Evolutionary conservation across 92 coral and sea anemone species (phyloP).

Genomic region (Bergia puertoricense): DNA sequence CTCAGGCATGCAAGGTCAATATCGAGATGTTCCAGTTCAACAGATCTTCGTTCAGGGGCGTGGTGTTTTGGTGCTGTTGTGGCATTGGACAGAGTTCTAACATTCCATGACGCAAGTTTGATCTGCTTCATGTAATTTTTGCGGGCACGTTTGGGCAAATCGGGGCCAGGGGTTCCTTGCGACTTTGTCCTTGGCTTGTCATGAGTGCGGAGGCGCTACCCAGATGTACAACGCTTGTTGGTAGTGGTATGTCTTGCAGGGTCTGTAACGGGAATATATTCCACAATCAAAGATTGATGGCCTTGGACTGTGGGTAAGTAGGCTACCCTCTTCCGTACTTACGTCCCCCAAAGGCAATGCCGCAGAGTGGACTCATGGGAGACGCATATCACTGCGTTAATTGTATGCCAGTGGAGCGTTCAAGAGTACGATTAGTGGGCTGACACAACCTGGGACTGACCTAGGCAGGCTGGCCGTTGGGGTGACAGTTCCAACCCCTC

Average conservation of each 20-base stretch:
- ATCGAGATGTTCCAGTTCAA: background rate
- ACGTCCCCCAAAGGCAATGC: background rate
- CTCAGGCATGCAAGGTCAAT: slow-evolving; percentile 8
- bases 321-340: background rate
- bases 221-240: background rate
- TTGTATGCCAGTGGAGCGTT: background rate
- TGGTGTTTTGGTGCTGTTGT: too few species aligned
- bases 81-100: too few species aligned
- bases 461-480: slow-evolving; percentile 16
- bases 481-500: background rate
- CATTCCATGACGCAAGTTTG: too few species aligned
- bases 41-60: background rate
- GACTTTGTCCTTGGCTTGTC: too few species aligned
- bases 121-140: too few species aligned
- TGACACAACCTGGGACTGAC: slow-evolving; percentile 5
- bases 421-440: background rate
- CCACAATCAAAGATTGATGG: background rate
- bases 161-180: too few species aligned
- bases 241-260: background rate
- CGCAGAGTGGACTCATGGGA: background rate
- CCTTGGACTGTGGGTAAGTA: background rate
- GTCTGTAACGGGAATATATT: background rate
- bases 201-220: too few species aligned
- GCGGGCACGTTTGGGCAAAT: too few species aligned
- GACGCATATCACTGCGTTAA: background rate